Percentiles rank a stretch among this genome's conserved stretches.
Evolutionary conservation across 2,888 invertebrate genomes (phyloP).

Genomic region (Sylvicola fuscatus): DNA sequence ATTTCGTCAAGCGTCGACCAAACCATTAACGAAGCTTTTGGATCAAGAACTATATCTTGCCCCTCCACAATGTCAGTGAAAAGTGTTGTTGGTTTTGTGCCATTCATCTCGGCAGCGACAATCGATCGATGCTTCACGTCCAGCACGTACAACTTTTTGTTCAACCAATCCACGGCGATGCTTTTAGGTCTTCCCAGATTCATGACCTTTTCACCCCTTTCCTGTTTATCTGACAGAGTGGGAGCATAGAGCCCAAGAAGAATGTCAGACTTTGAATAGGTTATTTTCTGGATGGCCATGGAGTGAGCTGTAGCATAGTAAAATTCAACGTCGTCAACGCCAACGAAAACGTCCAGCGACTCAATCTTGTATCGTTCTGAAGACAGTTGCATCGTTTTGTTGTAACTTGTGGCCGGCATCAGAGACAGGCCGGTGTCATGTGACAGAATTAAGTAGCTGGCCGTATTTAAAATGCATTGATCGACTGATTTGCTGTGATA

Average conservation of each 20-base stretch:
- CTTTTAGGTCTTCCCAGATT: conserved; percentile 40
- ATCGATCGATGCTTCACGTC: conserved; percentile 28
- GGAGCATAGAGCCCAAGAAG: no score
- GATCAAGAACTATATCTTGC: conserved; percentile 47
- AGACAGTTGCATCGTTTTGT: background rate
- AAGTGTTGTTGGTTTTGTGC: conserved; percentile 19
- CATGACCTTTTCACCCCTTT: conserved; percentile 34
- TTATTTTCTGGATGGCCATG: background rate
- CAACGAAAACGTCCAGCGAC: background rate
- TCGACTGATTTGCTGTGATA: conserved; percentile 15
- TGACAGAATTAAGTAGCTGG: conserved; percentile 7
- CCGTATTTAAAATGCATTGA: conserved; percentile 34
- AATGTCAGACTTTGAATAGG: background rate
- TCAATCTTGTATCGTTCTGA: background rate
- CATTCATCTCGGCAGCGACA: conserved; percentile 21
- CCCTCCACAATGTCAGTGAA: conserved; percentile 36
- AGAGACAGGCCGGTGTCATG: background rate
- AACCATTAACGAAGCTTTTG: conserved; percentile 37
- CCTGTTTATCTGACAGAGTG: no score
- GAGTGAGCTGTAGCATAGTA: no score
- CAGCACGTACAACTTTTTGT: conserved; percentile 47
- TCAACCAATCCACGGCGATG: conserved; percentile 50
- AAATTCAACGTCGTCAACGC: no score
- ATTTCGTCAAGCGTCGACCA: conserved; percentile 56
- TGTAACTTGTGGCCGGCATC: background rate